Conservation (phyloP, 2,888 invertebrate genomes). For the Trileptium ribeirensis region DNA sequence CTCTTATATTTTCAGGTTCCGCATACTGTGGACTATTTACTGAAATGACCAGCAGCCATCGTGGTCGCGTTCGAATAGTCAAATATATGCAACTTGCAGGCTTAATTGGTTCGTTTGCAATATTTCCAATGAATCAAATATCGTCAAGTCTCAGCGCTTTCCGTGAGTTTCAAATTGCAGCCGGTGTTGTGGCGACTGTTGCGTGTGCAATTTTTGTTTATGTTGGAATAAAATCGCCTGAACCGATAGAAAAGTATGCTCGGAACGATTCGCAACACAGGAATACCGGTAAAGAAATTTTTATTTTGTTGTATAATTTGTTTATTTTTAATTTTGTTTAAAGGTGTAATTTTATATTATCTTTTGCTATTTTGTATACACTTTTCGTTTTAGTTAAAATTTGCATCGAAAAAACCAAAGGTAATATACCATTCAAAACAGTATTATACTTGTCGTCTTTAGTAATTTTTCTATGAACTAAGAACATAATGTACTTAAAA, state of each 20-base stretch:
- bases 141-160: constrained; percentile 47
- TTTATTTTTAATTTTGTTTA: too few relatives aligned
- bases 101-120: constrained; percentile 42
- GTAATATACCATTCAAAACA: too few relatives aligned
- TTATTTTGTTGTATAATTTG: too few relatives aligned
- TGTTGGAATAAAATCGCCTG: constrained; percentile 6
- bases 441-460: too few relatives aligned
- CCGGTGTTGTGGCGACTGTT: constrained; percentile 41
- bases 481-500: too few relatives aligned
- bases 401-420: too few relatives aligned
- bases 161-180: constrained; percentile 42
- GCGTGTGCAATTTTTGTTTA: constrained; percentile 29
- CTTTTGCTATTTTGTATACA: too few relatives aligned
- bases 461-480: too few relatives aligned
- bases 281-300: too few relatives aligned
- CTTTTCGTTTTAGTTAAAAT: too few relatives aligned
- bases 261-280: too few relatives aligned
- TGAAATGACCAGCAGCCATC: constrained; percentile 45
- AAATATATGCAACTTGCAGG: constrained; percentile 42
- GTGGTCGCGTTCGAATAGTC: constrained; percentile 43
- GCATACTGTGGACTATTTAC: constrained; percentile 49
- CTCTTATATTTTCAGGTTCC: constrained; percentile 35
- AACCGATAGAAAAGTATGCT: not conserved
- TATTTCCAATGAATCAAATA: constrained; percentile 44
- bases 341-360: too few relatives aligned